Evolutionary conservation across 2,113 vertebrate species (phyloP).

Genomic region (Piprites chloris): DNA sequence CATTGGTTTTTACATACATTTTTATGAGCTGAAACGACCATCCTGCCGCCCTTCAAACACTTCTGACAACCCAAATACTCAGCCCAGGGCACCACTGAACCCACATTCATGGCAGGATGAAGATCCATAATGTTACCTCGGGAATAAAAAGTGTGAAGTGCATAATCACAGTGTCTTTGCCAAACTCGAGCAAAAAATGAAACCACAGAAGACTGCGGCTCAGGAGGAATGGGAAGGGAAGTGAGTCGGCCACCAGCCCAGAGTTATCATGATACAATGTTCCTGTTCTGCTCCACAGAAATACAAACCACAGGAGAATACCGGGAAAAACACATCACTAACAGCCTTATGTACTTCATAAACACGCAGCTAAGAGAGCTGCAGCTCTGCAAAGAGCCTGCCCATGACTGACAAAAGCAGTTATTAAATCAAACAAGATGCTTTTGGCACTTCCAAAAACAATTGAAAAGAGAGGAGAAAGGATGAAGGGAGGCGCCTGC

Average conservation of each 20-base stretch:
- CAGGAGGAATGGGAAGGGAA: background rate
- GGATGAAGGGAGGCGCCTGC: background rate
- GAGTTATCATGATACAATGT: background rate
- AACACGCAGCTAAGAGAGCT: slow-evolving; percentile 23
- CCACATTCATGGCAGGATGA: background rate
- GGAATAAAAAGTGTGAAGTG: background rate
- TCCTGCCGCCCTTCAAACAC: background rate
- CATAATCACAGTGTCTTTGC: background rate
- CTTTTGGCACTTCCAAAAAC: slow-evolving; percentile 31
- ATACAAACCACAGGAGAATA: slow-evolving; percentile 16
- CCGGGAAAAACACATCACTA: background rate
- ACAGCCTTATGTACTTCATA: slow-evolving; percentile 1
- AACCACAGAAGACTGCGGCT: background rate
- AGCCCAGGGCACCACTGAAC: background rate
- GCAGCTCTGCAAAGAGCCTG: slow-evolving; percentile 26
- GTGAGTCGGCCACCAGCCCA: background rate
- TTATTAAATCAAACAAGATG: slow-evolving; percentile 47
- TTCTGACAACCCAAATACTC: background rate
- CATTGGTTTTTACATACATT: background rate
- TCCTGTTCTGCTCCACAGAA: slow-evolving; percentile 14
- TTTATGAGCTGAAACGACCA: background rate
- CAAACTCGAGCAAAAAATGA: background rate
- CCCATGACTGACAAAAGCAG: slow-evolving; percentile 41
- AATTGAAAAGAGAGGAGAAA: background rate
- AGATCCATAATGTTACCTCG: background rate